Evolutionary conservation across 2,797 vertebrate genomes (phyloP).

Genomic region (Lophius americanus): DNA sequence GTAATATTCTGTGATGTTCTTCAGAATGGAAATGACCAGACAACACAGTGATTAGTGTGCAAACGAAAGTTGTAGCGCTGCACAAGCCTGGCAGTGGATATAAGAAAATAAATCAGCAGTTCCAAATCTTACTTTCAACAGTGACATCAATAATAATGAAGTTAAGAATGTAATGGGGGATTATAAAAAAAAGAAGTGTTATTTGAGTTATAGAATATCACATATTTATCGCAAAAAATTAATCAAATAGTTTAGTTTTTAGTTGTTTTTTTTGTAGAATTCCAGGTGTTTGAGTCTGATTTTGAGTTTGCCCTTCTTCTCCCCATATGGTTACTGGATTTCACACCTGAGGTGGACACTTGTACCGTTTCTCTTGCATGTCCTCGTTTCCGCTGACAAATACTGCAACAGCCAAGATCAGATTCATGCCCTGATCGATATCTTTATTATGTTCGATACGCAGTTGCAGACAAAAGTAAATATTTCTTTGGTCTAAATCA

Average conservation of each 20-base stretch:
- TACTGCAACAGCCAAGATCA: neutral
- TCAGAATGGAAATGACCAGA: no score
- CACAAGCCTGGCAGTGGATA: no score
- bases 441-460: conserved; percentile 9
- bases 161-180: no score
- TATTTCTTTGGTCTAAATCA: conserved; percentile 1
- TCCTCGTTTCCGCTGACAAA: conserved; percentile 8
- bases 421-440: neutral
- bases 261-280: neutral
- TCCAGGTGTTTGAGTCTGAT: neutral
- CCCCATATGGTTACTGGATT: conserved; percentile 13
- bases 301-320: conserved; percentile 21
- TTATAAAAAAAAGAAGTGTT: no score
- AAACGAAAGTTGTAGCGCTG: no score
- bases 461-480: neutral
- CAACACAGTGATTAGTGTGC: no score
- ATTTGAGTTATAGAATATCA: no score
- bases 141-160: no score
- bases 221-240: no score
- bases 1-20: no score
- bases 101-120: no score
- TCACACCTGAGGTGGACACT: conserved; percentile 22
- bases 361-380: conserved; percentile 30
- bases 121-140: no score
- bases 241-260: neutral